Percentiles rank a stretch among this genome's conserved stretches.
Conservation (phyloP, 1,140 invertebrate species). For the Drosophila mojavensis region DNA sequence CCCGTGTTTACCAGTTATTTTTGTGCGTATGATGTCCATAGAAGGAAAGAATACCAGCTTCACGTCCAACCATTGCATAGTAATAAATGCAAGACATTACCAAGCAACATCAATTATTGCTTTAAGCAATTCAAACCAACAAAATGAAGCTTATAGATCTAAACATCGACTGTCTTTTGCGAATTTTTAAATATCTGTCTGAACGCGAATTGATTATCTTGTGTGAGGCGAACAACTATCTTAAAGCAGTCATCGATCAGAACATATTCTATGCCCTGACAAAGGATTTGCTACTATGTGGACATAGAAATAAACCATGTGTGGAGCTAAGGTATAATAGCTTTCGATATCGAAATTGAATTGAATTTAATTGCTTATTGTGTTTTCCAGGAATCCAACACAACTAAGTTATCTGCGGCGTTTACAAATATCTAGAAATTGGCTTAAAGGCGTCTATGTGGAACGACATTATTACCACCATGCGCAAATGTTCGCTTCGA, state of each 20-base stretch:
- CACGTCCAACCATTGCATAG: background rate
- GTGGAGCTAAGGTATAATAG: slow-evolving; percentile 55
- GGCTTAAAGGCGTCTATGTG: slow-evolving; percentile 65
- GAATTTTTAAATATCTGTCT: slow-evolving; percentile 62
- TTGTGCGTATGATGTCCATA: slow-evolving; percentile 4
- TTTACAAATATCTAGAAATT: slow-evolving; percentile 65
- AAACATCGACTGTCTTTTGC: slow-evolving; percentile 66
- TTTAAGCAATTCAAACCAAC: background rate
- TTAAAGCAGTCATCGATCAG: slow-evolving; percentile 57
- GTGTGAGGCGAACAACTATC: slow-evolving; percentile 38
- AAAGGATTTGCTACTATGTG: slow-evolving; percentile 68
- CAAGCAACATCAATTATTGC: background rate
- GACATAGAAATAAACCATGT: slow-evolving; percentile 55
- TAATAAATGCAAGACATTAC: background rate
- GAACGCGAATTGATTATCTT: slow-evolving; percentile 64
- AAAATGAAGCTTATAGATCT: slow-evolving; percentile 63
- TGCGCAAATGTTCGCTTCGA: slow-evolving; percentile 71
- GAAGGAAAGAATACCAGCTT: background rate
- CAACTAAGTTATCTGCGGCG: slow-evolving; percentile 59
- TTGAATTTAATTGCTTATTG: background rate
- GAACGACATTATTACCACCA: slow-evolving; percentile 74
- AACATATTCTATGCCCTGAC: slow-evolving; percentile 57
- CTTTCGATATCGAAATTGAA: background rate
- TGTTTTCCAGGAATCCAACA: slow-evolving; percentile 45
- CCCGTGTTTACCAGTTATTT: background rate